These are phyloP conservation scores for Poeciliopsis occidentalis DNA, from an alignment of 2,113 vertebrate genomes.

Conservation along the genomic window DNA sequence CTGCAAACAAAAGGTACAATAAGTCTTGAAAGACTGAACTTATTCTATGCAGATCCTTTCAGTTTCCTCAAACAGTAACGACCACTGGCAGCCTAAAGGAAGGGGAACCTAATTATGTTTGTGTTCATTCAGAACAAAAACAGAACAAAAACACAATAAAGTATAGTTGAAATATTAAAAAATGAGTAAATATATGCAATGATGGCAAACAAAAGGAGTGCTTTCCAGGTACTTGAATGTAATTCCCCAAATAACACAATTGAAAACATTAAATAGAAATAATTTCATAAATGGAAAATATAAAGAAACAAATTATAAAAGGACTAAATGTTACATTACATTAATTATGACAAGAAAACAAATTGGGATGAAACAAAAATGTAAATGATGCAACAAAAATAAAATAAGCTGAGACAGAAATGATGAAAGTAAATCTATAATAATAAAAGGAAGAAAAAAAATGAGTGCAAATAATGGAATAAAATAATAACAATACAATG, in stretches of 20 bases:
- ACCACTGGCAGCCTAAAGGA: neutral
- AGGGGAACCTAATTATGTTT: neutral
- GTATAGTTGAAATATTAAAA: too few species aligned
- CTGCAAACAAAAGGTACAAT: conserved; percentile 27
- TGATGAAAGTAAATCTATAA: neutral
- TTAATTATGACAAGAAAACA: neutral
- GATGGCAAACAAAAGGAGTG: too few species aligned
- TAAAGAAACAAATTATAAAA: neutral
- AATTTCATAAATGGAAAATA: neutral
- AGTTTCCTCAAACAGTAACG: neutral
- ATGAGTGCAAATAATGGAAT: neutral
- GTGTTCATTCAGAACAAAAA: neutral
- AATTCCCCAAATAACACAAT: neutral
- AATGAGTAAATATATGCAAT: too few species aligned
- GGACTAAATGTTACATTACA: too few species aligned
- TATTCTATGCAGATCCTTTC: neutral
- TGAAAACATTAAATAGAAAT: neutral
- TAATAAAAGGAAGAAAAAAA: neutral
- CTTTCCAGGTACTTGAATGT: too few species aligned
- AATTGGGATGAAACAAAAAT: neutral
- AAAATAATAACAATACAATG: neutral
- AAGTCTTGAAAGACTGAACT: neutral
- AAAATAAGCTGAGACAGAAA: neutral
- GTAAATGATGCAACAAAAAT: neutral
- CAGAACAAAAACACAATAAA: too few species aligned